Evolutionary conservation across 1,140 invertebrate species (phyloP), one percentile per base, ranked within the genome.

Genomic region (Rhopalosiphum maidis): DNA sequence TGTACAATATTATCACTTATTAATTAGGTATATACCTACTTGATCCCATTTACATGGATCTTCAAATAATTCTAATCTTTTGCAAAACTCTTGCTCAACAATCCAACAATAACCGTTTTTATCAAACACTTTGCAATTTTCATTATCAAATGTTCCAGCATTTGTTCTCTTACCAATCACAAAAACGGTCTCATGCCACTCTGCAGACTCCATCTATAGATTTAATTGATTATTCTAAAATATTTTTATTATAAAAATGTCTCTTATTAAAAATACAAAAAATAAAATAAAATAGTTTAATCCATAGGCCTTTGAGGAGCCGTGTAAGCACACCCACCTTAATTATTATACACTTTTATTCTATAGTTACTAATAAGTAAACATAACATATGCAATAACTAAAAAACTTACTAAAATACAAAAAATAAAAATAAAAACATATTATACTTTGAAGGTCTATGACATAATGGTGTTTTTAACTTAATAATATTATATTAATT

Each of bases 11-110:
- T n/a, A 51, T 51, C 18, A 77, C 15, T 77, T n/a, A 77, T 77
- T 77, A 11, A 60, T 60, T 60, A 30, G 7, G 21, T 51, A n/a
- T 54, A 4, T 41, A 60, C 43, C 30, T n/a, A 91, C 90, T 48
- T 85, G 77, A 93, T 85, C 37, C 91, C 91, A 93, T 93, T 93
- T 55, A 41, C 68, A 30, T 9, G 91, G 91, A 85, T 93, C 91
- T 43, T 93, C 41, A 3, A 51, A 18, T 41, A 85, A 1, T 9
- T 41, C 41, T 18, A 55, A 86, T 18, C 0, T 41, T 30, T 30
- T 51, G 7, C 43, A 93, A 93, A 85, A 93, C 8, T 93, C 46
- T 55, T 35, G 9, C 2, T 93, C 82, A 22, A 85, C 77, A 41
- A 85, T 41, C 91, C 91, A 93, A n/a, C 35, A 11, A 55, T 22